A percentile compares a stretch with the other conserved stretches of the same genome.
Evolutionary conservation across 2,888 invertebrate species (phyloP).

Genomic region (Metopia argyrocephala): DNA sequence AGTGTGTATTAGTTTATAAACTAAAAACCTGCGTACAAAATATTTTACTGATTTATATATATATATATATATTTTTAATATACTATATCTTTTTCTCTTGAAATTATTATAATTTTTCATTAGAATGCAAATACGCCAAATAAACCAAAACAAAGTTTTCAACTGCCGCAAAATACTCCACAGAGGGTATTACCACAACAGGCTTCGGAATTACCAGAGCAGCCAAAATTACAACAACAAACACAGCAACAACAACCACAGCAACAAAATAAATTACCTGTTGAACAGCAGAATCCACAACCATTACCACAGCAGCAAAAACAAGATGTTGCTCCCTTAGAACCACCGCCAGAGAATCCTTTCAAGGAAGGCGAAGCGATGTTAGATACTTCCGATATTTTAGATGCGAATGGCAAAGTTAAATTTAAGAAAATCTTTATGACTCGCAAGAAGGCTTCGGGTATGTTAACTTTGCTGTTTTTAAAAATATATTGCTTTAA

Average conservation of each 20-base stretch:
- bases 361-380: constrained; percentile 40
- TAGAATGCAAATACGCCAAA: constrained; percentile 29
- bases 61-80: neutral
- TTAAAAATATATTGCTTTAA: too few species aligned
- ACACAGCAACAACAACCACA: neutral
- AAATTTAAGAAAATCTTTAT: constrained; percentile 76
- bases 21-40: neutral
- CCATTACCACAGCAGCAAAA: neutral
- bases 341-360: constrained; percentile 54
- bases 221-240: constrained; percentile 3
- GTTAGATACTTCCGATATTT: constrained; percentile 49
- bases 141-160: constrained; percentile 18
- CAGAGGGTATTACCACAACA: neutral
- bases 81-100: neutral
- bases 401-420: constrained; percentile 69
- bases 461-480: constrained; percentile 66
- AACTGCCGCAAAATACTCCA: constrained; percentile 7
- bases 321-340: constrained; percentile 19
- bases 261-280: too few species aligned
- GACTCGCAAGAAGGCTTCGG: constrained; percentile 77
- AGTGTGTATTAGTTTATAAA: constrained; percentile 21
- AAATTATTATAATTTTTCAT: constrained; percentile 9
- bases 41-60: neutral
- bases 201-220: too few species aligned
- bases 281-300: too few species aligned